Evolutionary conservation across 2,113 vertebrate genomes (phyloP).

Genomic region (Clarias magur): DNA sequence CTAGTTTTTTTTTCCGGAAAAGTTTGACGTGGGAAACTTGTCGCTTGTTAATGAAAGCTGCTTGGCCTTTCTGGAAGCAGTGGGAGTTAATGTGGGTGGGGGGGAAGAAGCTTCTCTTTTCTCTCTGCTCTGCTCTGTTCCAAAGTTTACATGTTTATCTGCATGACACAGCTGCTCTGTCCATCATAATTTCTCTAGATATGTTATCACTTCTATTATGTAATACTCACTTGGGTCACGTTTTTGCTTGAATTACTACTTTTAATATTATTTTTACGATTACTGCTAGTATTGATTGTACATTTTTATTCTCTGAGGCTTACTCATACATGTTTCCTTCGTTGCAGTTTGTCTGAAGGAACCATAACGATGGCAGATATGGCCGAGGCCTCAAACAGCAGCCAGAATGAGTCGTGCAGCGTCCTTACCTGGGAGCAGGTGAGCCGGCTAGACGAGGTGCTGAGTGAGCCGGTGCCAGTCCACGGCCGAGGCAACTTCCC

Average conservation of each 20-base stretch:
- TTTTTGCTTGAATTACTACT: neutral
- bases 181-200: neutral
- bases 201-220: neutral
- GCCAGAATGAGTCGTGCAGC: slow-evolving; percentile 73
- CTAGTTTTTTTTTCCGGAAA: neutral
- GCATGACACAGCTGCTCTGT: neutral
- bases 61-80: slow-evolving; percentile 38
- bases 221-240: neutral
- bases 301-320: neutral
- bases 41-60: slow-evolving; percentile 4
- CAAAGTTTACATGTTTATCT: slow-evolving; percentile 43
- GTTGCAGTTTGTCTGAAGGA: slow-evolving; percentile 41
- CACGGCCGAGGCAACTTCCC: slow-evolving; percentile 97
- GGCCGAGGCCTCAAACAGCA: slow-evolving; percentile 56
- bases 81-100: neutral
- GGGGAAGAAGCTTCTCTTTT: neutral
- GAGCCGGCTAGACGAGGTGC: slow-evolving; percentile 85
- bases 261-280: neutral
- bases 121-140: slow-evolving; percentile 12
- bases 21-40: neutral
- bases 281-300: neutral
- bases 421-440: slow-evolving; percentile 94
- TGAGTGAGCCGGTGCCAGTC: slow-evolving; percentile 86
- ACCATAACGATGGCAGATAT: slow-evolving; percentile 72
- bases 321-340: neutral